phyloP scores from a whole-genome alignment of 2,113 vertebrate species.

The Excalfactoria chinensis region DNA sequence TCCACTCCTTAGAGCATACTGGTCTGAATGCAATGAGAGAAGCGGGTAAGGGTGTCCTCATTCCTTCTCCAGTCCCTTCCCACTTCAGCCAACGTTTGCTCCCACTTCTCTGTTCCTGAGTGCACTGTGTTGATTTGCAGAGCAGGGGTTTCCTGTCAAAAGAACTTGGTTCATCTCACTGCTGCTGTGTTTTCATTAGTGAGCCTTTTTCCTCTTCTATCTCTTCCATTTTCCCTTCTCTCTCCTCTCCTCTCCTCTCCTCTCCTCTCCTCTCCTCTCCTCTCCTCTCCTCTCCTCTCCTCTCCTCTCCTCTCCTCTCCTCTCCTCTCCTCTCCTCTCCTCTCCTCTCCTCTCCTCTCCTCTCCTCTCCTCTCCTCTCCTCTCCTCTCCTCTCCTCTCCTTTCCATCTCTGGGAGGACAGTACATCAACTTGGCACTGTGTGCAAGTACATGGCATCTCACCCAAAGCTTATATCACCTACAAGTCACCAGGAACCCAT shows the following conservation, averaged over 20 bases:
- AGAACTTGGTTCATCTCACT: neutral
- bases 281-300: no score
- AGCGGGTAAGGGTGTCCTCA: rapidly evolving
- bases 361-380: no score
- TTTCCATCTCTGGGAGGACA: neutral
- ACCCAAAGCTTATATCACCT: neutral
- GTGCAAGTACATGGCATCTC: neutral
- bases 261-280: no score
- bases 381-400: no score
- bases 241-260: no score
- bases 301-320: no score
- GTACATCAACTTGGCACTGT: neutral
- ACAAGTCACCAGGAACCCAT: slow-evolving; percentile 7
- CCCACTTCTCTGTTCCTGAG: rapidly evolving
- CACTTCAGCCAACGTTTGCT: neutral
- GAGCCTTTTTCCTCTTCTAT: neutral
- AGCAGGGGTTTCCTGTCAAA: neutral
- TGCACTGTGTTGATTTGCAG: neutral
- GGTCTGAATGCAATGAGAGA: rapidly evolving
- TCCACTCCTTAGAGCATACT: rapidly evolving
- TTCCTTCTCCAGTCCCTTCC: neutral
- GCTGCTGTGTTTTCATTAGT: neutral
- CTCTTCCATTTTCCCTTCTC: no score
- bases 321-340: no score
- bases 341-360: no score